Percentiles rank a stretch among this genome's conserved stretches.
These are phyloP conservation scores for Chaunax sp. DNA, from an alignment of 2,797 vertebrate genomes.

Conservation along the genomic window DNA sequence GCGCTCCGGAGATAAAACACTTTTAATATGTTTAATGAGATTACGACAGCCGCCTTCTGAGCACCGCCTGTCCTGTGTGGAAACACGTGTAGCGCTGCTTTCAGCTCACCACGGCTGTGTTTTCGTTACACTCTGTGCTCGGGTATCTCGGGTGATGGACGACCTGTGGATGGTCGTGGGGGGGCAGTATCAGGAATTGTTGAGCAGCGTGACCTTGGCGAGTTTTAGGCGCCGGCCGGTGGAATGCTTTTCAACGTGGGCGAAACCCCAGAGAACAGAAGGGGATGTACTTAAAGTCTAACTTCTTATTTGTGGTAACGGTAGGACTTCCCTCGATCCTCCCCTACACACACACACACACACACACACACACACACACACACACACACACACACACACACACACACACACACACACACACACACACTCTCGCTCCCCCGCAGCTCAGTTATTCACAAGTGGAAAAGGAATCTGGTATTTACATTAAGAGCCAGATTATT, in stretches of 20 bases:
- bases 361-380: neutral
- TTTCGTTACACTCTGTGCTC: constrained; percentile 58
- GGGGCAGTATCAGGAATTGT: constrained; percentile 2
- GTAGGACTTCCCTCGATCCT: constrained; percentile 61
- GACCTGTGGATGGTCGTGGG: constrained; percentile 3
- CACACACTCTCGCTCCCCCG: constrained; percentile 39
- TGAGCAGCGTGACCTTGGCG: constrained; percentile 63
- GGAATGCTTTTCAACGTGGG: constrained; percentile 54
- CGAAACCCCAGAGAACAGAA: constrained; percentile 42
- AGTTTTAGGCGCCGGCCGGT: constrained; percentile 35
- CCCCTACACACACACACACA: constrained; percentile 4
- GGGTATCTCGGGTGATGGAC: constrained; percentile 28
- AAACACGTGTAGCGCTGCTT: too few relatives aligned
- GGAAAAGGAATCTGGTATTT: constrained; percentile 66
- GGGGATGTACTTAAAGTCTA: constrained; percentile 37
- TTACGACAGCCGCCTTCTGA: too few relatives aligned
- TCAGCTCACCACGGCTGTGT: constrained; percentile 4
- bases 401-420: constrained; percentile 28
- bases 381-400: neutral
- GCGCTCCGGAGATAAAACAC: too few relatives aligned
- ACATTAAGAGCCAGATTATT: constrained; percentile 53
- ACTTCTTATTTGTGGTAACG: constrained; percentile 52
- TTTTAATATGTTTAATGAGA: too few relatives aligned
- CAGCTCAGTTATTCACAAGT: constrained; percentile 44
- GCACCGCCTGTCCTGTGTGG: too few relatives aligned